Evolutionary conservation across 2,888 invertebrate genomes (phyloP), one percentile per base, ranked within the genome.

Genomic region (Drosophila emarginata): DNA sequence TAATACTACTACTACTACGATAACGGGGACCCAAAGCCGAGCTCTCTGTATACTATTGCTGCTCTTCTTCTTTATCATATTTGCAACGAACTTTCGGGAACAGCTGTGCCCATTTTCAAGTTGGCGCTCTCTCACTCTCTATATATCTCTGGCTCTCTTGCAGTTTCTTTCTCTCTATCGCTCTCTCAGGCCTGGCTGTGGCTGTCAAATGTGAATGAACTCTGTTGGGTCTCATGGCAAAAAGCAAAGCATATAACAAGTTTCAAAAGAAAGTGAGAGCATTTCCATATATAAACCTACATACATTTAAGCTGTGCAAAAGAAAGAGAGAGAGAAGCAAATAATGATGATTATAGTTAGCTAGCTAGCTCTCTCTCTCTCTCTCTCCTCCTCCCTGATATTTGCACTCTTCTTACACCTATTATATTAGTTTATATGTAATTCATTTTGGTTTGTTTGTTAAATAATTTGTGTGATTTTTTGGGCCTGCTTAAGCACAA

Each of bases 251-350:
- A 86, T 87, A 86, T 83, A 89, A 88, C 90, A 84, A 90, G 90
- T 91, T 90, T 89, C 76, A 82, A 90, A 90, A 85, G 91, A 91
- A 91, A 91, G 92, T 91, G 92, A 91, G 92, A 92, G 91, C 91
- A 89, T 77, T 85, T 76, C 76, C 51, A 72, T 64, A 61, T 61
- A 53, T 21, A 51, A 64, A 51, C 57, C 63, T 52, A 70, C 64
- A 78, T 52, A 32, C 9, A 2, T 9, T n/a, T n/a, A n/a, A 32
- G 32, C 32, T 7, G 11, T 9, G 32, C 9, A 1, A 32, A 9
- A 7, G 9, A 9, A 2, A 62, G 45, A 18, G 11, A 62, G 65
- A 65, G 67, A 18, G 64, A 28, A 2, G 9, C 54, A 50, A 26
- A 40, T 40, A 15, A 15, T 9, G 45, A 18, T 45, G 11, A 45